Evolutionary conservation across 2,113 vertebrate species (phyloP).

Genomic region (Tragelaphus imberbis): DNA sequence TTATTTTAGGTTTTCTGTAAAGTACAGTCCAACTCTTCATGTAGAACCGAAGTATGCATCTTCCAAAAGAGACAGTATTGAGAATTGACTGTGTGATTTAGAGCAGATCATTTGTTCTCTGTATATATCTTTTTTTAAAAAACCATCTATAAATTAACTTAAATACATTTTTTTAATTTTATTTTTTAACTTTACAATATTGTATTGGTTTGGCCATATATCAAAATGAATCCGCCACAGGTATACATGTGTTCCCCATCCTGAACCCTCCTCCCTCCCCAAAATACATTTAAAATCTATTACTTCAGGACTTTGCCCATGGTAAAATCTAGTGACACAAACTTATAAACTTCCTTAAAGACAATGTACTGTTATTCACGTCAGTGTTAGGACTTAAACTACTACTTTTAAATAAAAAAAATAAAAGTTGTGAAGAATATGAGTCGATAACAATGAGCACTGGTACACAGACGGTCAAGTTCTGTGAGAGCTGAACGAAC

Average conservation of each 20-base stretch:
- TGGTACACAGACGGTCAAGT: neutral
- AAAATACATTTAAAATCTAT: no score
- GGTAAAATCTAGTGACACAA: no score
- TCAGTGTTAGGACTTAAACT: no score
- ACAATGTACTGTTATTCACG: no score
- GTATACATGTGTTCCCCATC: no score
- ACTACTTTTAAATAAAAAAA: slow-evolving; percentile 1
- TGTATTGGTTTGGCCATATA: no score
- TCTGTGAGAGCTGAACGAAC: neutral
- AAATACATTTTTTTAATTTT: neutral
- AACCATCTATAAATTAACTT: neutral
- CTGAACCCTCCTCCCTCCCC: no score
- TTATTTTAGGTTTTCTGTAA: slow-evolving; percentile 27
- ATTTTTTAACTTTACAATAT: no score
- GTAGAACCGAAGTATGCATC: neutral
- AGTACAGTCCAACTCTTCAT: neutral
- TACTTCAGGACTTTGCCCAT: no score
- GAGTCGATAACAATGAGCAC: neutral
- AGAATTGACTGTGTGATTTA: neutral
- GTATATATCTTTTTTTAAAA: neutral
- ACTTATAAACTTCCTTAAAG: no score
- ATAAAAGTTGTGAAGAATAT: neutral
- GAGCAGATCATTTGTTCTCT: neutral
- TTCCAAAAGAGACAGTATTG: slow-evolving; percentile 8
- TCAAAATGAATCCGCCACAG: no score